Evolutionary conservation across 2,113 vertebrate species (phyloP).

Genomic region (Macroglossus sobrinus): DNA sequence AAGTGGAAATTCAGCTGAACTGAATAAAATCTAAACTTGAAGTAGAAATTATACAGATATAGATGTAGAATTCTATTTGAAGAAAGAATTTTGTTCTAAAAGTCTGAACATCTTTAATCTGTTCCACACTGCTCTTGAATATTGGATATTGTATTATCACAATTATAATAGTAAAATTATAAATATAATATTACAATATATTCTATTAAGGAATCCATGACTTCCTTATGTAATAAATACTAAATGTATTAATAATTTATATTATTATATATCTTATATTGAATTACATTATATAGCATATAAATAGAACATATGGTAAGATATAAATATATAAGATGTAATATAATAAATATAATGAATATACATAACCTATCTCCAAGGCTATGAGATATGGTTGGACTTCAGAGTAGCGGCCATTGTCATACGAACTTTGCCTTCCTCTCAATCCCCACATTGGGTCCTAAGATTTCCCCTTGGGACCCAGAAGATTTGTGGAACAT

Average conservation of each 20-base stretch:
- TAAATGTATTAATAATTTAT: neutral
- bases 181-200: neutral
- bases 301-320: neutral
- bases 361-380: neutral
- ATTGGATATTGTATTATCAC: neutral
- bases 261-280: neutral
- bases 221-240: neutral
- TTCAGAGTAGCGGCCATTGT: neutral
- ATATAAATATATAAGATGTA: neutral
- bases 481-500: neutral
- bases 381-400: neutral
- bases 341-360: neutral
- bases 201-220: neutral
- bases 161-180: neutral
- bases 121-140: neutral
- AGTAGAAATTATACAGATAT: neutral
- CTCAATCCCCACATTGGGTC: neutral
- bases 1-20: neutral
- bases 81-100: neutral
- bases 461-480: neutral
- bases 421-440: neutral
- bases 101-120: neutral
- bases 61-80: neutral
- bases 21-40: neutral
- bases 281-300: neutral